Conservation (phyloP, 2,888 invertebrate species). For the Orchesellides sinensis region DNA sequence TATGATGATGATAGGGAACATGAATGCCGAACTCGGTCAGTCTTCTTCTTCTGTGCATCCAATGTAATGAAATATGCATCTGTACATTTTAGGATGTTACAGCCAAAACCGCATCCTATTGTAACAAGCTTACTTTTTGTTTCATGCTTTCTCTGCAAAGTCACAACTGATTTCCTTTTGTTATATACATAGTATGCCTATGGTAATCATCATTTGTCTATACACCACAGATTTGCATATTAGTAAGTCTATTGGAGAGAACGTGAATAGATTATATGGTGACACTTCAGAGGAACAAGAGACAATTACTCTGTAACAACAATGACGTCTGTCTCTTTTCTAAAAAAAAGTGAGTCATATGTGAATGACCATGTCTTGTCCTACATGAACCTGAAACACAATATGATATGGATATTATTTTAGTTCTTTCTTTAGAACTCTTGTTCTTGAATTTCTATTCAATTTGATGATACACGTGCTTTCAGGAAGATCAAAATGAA, state of each 20-base stretch:
- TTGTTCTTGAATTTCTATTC: background rate
- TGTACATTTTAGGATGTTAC: background rate
- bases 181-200: too few relatives aligned
- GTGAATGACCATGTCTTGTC: background rate
- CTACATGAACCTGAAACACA: background rate
- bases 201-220: background rate
- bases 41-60: background rate
- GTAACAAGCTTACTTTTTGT: conserved; percentile 34
- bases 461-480: background rate
- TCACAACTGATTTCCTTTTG: conserved; percentile 24
- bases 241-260: background rate
- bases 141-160: conserved; percentile 62
- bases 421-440: background rate
- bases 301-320: conserved; percentile 1
- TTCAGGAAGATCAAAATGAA: background rate
- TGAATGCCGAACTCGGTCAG: background rate
- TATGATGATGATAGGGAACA: background rate
- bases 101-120: background rate
- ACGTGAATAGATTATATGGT: background rate
- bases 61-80: too few relatives aligned
- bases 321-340: background rate
- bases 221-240: background rate
- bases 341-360: conserved; percentile 14
- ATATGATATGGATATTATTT: conserved; percentile 12
- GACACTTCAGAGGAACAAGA: background rate